phyloP scores from a whole-genome alignment of 2,888 invertebrate genomes.

The Pristionchus japonicus region DNA sequence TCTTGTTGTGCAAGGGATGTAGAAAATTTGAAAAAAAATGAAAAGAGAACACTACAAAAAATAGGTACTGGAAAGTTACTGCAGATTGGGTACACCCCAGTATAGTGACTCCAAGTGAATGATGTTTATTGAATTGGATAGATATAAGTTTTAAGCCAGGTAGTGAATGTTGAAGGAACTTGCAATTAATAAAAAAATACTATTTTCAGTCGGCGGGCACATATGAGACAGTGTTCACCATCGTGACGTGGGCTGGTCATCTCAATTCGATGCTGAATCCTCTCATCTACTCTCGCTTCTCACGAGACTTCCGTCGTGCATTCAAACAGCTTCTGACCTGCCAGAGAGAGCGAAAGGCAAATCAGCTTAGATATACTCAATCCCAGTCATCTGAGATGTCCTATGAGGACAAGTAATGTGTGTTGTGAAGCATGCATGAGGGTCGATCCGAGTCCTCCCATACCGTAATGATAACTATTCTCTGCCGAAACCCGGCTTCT shows the following conservation, averaged over 20 bases:
- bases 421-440: not conserved
- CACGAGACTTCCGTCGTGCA: slow-evolving; percentile 73
- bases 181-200: not conserved
- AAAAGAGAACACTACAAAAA: too few relatives aligned
- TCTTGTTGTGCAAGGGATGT: not conserved
- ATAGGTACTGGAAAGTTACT: too few relatives aligned
- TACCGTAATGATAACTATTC: too few relatives aligned
- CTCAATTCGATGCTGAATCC: slow-evolving; percentile 74
- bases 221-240: slow-evolving; percentile 70
- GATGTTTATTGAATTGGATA: too few relatives aligned
- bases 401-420: not conserved
- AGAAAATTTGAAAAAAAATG: not conserved
- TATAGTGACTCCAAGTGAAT: too few relatives aligned
- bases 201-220: slow-evolving; percentile 65
- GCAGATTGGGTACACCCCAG: too few relatives aligned
- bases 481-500: too few relatives aligned
- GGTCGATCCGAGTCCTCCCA: not conserved
- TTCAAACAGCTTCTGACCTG: slow-evolving; percentile 74
- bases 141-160: too few relatives aligned
- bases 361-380: slow-evolving; percentile 16
- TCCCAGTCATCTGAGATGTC: slow-evolving; percentile 45
- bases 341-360: slow-evolving; percentile 65
- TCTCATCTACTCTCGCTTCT: slow-evolving; percentile 73
- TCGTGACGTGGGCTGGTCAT: slow-evolving; percentile 75
- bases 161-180: not conserved